Base-by-base conservation (phyloP, 2,113 vertebrate species). In the Zosterops borbonicus region DNA sequence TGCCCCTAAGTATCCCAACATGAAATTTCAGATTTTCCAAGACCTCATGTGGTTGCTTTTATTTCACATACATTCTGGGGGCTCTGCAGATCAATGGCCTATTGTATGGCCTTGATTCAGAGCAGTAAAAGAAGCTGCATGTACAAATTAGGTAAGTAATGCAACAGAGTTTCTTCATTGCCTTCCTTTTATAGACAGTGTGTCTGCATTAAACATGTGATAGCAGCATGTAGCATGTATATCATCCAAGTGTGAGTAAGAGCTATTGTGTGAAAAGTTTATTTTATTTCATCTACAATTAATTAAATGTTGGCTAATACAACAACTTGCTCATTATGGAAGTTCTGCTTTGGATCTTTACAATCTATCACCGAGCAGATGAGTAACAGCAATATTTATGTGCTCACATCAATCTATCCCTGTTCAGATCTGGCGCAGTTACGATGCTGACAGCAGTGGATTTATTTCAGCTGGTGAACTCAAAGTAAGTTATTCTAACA, bases 391-490 rank as follows among this genome's bases (percentile, higher is more conserved):
- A 89, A 46, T 86, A 81, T 94, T 89, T 73, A 83, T 47, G 35
- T 39, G 28, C 27, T 52, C 11, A 0, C 73, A 86, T 88, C 46
- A 53, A 80, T 93, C 58, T 90, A 47, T 87, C 56, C 71, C 63
- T 11, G n/a, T 97, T 83, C 88, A 99, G 99, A 99, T 99, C 91
- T 99, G 99, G 99, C 99, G 98, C 88, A 99, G 98, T 95, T 99
- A 99, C 0, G 99, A 99, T 44, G 97, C 98, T 7, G 99, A 99
- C 95, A 98, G 99, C 98, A 99, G 99, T 85, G 99, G 99, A 69
- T 99, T 98, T 96, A 99, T 99, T 95, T 99, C 99, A 42, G 98
- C 98, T 42, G 94, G 97, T 8, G 99, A 99, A 90, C 98, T 99
- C 71, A 97, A 96, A 95, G 99, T 99, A 95, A 97, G 97, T 96